These are phyloP conservation scores for Psilanteris sp. DNA, from an alignment of 1,140 invertebrate genomes.

Conservation along the genomic window DNA sequence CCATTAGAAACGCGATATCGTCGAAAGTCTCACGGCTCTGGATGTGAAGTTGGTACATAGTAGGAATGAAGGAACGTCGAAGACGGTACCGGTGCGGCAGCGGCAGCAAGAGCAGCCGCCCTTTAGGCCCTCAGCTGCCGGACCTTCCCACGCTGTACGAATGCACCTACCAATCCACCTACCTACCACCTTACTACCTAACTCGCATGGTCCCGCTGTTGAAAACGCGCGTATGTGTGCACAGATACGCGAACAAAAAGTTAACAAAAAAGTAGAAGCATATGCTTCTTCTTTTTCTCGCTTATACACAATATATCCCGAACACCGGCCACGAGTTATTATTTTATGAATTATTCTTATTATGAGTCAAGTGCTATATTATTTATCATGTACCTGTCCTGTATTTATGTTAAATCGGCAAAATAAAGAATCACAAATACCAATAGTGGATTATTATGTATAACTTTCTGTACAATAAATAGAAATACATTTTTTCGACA, in stretches of 20 bases:
- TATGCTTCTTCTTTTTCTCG: constrained; percentile 24
- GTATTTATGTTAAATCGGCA: constrained; percentile 26
- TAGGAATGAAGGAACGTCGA: constrained; percentile 60
- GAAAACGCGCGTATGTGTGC: constrained; percentile 35
- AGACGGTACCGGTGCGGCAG: constrained; percentile 42
- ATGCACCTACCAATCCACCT: constrained; percentile 70
- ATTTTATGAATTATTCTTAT: constrained; percentile 54
- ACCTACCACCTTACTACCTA: constrained; percentile 73
- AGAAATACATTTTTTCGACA: not conserved
- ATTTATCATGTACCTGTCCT: constrained; percentile 36
- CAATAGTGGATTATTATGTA: constrained; percentile 10
- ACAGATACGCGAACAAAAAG: constrained; percentile 52
- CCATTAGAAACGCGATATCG: constrained; percentile 34
- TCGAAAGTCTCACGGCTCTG: constrained; percentile 44
- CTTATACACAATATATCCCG: constrained; percentile 29
- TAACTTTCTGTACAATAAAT: not conserved
- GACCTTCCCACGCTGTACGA: constrained; percentile 78
- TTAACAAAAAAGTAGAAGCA: constrained; percentile 58
- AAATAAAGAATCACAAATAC: constrained; percentile 4
- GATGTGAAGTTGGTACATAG: constrained; percentile 59
- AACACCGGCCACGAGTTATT: constrained; percentile 26
- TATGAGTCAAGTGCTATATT: constrained; percentile 40
- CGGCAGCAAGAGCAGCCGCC: constrained; percentile 70
- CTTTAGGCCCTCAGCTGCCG: constrained; percentile 76
- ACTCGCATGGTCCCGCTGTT: constrained; percentile 64